A percentile compares a stretch with the other conserved stretches of the same genome.
phyloP scores from a whole-genome alignment of 2,797 vertebrate species.

The Dromococcyx pavoninus region DNA sequence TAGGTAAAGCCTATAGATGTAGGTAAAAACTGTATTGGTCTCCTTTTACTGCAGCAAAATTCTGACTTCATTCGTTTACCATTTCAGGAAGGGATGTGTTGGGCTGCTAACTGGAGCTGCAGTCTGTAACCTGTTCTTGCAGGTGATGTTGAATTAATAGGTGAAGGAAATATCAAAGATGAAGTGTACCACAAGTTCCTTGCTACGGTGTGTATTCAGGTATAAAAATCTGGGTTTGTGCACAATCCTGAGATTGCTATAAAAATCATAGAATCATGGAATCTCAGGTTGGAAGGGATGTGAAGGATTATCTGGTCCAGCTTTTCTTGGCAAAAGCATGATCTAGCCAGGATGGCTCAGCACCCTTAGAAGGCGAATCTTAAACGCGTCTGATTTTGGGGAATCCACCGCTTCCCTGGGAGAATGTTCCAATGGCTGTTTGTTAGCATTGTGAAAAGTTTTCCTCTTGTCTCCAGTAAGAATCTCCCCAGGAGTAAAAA shows the following conservation, averaged over 20 bases:
- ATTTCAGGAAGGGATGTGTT: neutral
- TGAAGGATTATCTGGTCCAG: too few species aligned
- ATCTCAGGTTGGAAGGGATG: too few species aligned
- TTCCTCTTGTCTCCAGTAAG: too few species aligned
- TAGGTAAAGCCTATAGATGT: neutral
- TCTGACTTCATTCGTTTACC: neutral
- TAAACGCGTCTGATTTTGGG: too few species aligned
- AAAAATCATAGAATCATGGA: neutral
- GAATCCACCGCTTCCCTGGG: too few species aligned
- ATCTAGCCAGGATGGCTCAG: too few species aligned
- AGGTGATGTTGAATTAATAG: neutral
- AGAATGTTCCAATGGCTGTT: too few species aligned
- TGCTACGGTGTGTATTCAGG: neutral
- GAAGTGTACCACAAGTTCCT: neutral
- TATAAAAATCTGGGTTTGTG: neutral
- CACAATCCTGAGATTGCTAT: neutral
- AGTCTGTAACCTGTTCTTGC: neutral
- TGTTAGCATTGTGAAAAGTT: too few species aligned
- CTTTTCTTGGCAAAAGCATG: too few species aligned
- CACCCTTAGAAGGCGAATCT: too few species aligned
- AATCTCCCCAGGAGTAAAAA: neutral
- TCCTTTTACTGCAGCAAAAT: neutral
- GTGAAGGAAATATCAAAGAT: neutral
- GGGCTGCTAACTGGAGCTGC: neutral
- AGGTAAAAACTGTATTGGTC: neutral